Conservation (phyloP, 2,888 invertebrate species). For the Scaeva pyrastri region DNA sequence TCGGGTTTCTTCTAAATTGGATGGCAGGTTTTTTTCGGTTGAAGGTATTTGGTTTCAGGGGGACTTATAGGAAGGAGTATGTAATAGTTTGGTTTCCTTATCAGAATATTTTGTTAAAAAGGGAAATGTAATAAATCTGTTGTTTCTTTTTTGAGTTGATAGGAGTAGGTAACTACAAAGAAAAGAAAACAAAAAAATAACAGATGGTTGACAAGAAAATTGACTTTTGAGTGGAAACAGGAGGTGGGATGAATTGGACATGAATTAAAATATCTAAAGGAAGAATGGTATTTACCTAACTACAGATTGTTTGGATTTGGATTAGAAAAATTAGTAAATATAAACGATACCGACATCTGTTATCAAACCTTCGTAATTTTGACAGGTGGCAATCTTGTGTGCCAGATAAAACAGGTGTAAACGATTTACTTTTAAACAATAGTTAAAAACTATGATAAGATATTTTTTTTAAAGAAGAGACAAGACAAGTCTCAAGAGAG, state of each 20-base stretch:
- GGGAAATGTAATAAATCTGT: constrained; percentile 67
- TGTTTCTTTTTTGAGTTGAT: background rate
- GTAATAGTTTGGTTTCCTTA: constrained; percentile 49
- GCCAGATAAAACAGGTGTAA: too few relatives aligned
- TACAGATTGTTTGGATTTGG: too few relatives aligned
- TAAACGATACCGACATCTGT: background rate
- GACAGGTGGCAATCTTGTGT: too few relatives aligned
- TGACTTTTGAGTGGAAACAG: constrained; percentile 21
- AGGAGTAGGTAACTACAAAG: too few relatives aligned
- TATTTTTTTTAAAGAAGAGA: too few relatives aligned
- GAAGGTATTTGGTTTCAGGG: constrained; percentile 54
- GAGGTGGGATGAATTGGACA: background rate
- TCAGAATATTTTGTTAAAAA: constrained; percentile 48
- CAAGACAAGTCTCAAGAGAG: too few relatives aligned
- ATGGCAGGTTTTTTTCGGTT: too few relatives aligned
- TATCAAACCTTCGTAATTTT: too few relatives aligned
- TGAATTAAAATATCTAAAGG: background rate
- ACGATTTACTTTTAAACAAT: too few relatives aligned
- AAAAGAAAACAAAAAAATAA: too few relatives aligned
- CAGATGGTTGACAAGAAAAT: constrained; percentile 54
- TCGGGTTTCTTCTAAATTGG: constrained; percentile 54
- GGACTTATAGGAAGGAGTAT: constrained; percentile 30
- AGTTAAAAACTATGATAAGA: too few relatives aligned
- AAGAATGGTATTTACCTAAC: background rate
- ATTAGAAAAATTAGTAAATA: too few relatives aligned